These are phyloP conservation scores for roundworm (Caenorhabditis elegans) DNA, from an alignment of 1,140 invertebrate species.

Conservation along the genomic window DNA sequence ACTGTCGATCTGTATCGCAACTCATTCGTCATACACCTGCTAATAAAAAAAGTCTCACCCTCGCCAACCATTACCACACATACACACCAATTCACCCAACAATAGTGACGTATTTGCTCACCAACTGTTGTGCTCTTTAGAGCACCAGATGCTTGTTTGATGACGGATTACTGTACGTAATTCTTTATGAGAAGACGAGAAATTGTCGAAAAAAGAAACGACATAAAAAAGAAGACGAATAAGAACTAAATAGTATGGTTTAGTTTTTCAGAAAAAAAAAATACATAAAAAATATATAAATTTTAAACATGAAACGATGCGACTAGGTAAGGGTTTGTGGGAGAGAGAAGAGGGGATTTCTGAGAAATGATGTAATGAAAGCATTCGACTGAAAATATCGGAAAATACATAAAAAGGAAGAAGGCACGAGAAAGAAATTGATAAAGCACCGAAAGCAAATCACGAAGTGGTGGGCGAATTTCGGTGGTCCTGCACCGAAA, in stretches of 20 bases:
- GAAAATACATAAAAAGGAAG: constrained; percentile 17
- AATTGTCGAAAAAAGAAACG: not conserved
- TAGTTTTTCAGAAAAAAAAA: not conserved
- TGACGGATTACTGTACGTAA: constrained; percentile 16
- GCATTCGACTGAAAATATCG: constrained; percentile 12
- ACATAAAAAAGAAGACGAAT: not conserved
- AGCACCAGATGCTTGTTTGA: not conserved
- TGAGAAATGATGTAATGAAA: constrained; percentile 21
- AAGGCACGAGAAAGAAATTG: not conserved
- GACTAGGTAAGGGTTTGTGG: not conserved
- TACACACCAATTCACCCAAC: not conserved
- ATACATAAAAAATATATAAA: not conserved
- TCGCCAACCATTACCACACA: not conserved
- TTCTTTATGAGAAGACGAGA: constrained; percentile 1
- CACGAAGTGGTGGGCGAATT: constrained; percentile 4
- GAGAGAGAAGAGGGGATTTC: constrained; percentile 2
- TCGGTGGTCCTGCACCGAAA: constrained; percentile 16
- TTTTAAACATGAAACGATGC: not conserved
- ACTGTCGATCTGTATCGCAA: not conserved
- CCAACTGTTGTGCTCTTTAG: not conserved
- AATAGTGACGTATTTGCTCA: constrained; percentile 24
- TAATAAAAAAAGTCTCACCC: constrained; percentile 20
- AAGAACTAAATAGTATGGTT: not conserved
- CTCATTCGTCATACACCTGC: not conserved
- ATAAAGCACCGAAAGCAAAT: constrained; percentile 26